Percentiles rank a stretch among this genome's conserved stretches.
These are phyloP conservation scores for Ginglymostoma cirratum DNA, from an alignment of 2,113 vertebrate species.

Conservation along the genomic window DNA sequence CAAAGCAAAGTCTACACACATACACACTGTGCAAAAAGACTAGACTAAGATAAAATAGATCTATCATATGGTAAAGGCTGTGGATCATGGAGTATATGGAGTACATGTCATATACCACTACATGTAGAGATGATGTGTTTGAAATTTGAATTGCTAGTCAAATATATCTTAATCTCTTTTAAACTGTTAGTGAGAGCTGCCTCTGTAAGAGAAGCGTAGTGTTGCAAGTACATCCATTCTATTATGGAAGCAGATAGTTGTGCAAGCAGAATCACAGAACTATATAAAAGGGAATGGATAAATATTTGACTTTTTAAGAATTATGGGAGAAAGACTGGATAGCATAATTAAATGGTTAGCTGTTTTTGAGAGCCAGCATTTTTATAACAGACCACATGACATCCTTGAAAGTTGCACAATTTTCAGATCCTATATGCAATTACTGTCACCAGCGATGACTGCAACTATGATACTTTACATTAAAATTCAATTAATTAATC, in stretches of 20 bases:
- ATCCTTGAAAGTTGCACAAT: background rate
- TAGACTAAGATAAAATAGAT: background rate
- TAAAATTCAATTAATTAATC: background rate
- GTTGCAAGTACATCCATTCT: too few relatives aligned
- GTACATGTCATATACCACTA: background rate
- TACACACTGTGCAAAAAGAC: background rate
- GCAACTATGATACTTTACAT: background rate
- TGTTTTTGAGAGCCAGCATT: background rate
- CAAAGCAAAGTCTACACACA: background rate
- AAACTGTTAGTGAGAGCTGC: background rate
- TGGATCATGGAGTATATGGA: background rate
- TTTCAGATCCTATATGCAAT: background rate
- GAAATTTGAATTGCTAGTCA: background rate
- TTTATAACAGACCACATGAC: background rate
- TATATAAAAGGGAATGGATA: background rate
- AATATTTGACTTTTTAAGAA: background rate
- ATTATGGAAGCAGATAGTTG: background rate
- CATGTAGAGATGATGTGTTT: background rate
- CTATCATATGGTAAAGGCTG: background rate
- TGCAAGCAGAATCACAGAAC: background rate
- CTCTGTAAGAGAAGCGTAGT: background rate
- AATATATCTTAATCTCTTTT: background rate
- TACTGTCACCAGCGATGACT: background rate
- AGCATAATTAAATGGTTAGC: background rate
- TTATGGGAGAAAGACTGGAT: background rate